Base-by-base conservation (phyloP, 2,888 invertebrate genomes). In the Morinoia aosen region DNA sequence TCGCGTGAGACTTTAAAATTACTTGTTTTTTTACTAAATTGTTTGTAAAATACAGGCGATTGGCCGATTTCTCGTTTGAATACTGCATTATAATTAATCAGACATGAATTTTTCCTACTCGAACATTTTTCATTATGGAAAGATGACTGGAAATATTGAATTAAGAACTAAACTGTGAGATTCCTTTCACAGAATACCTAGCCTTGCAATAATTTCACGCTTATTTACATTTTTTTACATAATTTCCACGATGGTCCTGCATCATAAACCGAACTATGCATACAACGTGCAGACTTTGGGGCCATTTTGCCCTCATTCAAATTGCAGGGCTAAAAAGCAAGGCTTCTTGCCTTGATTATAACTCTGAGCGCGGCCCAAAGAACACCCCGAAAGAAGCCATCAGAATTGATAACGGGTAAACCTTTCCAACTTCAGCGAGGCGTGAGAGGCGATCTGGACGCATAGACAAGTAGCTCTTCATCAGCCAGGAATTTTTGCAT, bases 401-500 rank as follows among this genome's bases (percentile, higher is more conserved):
- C 90, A 90, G 48, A 90, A 90, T 90, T 90, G 90, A 90, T 90
- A 93, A 93, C 57, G 33, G 57, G 93, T n/a, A 93, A 57, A 57
- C 57, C 93, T 57, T 56, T 93, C 57, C 57, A 33, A 16, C 33
- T 56, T 39, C 93, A 93, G 58, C 33, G 93, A 57, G 57, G 93
- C 93, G 57, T 56, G 48, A 93, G 93, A 57, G 48, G 56, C 57
- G 93, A 56, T 57, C 56, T 56, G 33, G 93, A 93, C 93, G 93
- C 57, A 25, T 57, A n/a, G 93, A 93, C 93, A 93, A 93, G 57
- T 93, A 90, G n/a, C 93, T 93, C 56, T 57, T 93, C 93, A 48
- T 48, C 93, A 93, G 93, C 57, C 93, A 56, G 48, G 90, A 93
- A 93, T 57, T 57, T 93, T 93, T 93, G 93, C 93, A 93, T 93